Conservation (phyloP, 2,113 vertebrate genomes). For the Crotalus helleri region DNA sequence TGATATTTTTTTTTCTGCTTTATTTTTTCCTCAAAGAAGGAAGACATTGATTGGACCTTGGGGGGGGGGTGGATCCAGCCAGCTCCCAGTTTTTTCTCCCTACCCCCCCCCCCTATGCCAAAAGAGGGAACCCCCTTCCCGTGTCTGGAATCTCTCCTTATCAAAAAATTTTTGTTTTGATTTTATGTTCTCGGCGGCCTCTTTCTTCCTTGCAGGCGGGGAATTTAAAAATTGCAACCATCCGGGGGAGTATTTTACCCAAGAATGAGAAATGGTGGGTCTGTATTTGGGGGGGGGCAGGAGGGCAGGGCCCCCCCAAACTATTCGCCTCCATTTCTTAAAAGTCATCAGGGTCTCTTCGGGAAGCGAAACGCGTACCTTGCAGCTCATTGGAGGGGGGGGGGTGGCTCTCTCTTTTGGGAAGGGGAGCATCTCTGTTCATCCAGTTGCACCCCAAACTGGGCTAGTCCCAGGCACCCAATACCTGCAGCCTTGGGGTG, state of each 20-base stretch:
- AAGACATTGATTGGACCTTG: neutral
- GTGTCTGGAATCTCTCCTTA: neutral
- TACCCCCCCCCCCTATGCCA: neutral
- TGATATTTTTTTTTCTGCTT: neutral
- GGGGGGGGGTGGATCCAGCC: neutral
- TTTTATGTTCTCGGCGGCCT: neutral
- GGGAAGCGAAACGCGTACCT: neutral
- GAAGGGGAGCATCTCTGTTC: neutral
- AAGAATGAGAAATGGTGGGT: neutral
- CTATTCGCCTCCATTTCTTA: neutral
- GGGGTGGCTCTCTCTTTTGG: neutral
- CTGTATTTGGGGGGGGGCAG: neutral
- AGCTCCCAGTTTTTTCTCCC: neutral
- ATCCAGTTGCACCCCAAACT: neutral
- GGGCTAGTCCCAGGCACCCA: neutral
- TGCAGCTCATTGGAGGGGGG: neutral
- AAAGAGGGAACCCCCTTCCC: neutral
- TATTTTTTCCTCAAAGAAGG: neutral
- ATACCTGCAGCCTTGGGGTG: neutral
- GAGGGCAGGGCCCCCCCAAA: neutral
- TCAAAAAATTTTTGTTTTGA: neutral
- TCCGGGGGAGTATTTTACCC: neutral
- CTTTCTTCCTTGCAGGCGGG: neutral
- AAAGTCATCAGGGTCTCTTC: neutral
- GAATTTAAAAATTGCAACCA: neutral